Evolutionary conservation across 2,113 vertebrate species (phyloP).

Genomic region (Corythornis vintsioides): DNA sequence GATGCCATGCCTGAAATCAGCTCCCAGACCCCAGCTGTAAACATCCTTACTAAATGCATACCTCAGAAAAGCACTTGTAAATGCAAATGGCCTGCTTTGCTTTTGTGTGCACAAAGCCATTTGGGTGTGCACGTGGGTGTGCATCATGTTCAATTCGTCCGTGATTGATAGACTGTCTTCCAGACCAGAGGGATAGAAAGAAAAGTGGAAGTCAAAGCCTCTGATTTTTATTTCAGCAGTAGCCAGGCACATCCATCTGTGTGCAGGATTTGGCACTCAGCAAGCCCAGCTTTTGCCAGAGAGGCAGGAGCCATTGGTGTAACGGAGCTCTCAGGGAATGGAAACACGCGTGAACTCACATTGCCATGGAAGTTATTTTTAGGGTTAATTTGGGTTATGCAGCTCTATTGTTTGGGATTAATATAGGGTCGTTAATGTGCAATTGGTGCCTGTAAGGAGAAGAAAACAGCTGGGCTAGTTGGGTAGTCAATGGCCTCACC

Average conservation of each 20-base stretch:
- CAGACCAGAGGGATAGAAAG: constrained; percentile 43
- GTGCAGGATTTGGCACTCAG: constrained; percentile 43
- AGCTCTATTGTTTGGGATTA: neutral
- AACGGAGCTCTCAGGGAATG: constrained; percentile 33
- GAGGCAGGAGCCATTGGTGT: constrained; percentile 24
- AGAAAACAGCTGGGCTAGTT: neutral
- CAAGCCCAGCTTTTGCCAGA: constrained; percentile 54
- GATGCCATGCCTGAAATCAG: neutral
- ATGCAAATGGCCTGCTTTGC: neutral
- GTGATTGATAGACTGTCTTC: constrained; percentile 44
- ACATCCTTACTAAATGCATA: constrained; percentile 33
- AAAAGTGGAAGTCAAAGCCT: constrained; percentile 69
- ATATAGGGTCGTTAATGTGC: neutral
- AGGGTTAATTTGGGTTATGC: constrained; percentile 45
- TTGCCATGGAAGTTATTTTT: constrained; percentile 42
- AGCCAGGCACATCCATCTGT: constrained; percentile 67
- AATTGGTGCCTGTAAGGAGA: neutral
- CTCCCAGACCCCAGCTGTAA: constrained; percentile 28
- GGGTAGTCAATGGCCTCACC: neutral
- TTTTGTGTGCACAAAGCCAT: constrained; percentile 24
- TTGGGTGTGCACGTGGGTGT: neutral
- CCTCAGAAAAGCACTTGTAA: constrained; percentile 45
- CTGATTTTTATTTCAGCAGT: constrained; percentile 71
- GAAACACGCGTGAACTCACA: neutral
- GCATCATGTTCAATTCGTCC: constrained; percentile 1